Conservation (phyloP, 2,888 invertebrate species). For the Epinotia brunnichana region DNA sequence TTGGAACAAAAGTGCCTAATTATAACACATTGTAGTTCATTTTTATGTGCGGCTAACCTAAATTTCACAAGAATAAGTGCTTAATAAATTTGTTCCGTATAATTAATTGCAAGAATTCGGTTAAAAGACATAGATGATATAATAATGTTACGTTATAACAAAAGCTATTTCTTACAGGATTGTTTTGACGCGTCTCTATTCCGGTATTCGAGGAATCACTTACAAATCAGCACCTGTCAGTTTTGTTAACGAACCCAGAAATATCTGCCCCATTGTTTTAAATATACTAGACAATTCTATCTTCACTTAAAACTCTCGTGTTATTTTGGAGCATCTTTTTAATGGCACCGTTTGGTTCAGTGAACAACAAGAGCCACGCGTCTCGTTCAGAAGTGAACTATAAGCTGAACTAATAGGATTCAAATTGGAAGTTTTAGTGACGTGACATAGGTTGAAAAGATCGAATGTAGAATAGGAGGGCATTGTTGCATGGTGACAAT, state of each 20-base stretch:
- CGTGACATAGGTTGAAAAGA: slow-evolving; percentile 47
- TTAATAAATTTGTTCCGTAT: slow-evolving; percentile 55
- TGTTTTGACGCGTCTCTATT: slow-evolving; percentile 75
- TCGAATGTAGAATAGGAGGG: slow-evolving; percentile 50
- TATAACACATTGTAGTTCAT: slow-evolving; percentile 45
- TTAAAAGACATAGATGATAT: slow-evolving; percentile 58
- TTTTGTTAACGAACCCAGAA: slow-evolving; percentile 68
- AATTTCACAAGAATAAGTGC: slow-evolving; percentile 36
- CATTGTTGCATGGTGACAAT: slow-evolving; percentile 74
- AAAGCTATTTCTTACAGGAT: slow-evolving; percentile 64
- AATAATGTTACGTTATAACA: slow-evolving; percentile 54
- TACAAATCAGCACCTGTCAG: slow-evolving; percentile 79
- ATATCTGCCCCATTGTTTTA: slow-evolving; percentile 73
- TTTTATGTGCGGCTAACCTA: slow-evolving; percentile 37
- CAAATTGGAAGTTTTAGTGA: slow-evolving; percentile 45
- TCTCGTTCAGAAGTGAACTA: slow-evolving; percentile 44
- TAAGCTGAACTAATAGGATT: slow-evolving; percentile 49
- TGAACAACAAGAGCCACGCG: slow-evolving; percentile 55
- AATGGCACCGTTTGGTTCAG: slow-evolving; percentile 56
- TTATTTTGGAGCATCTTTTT: slow-evolving; percentile 67
- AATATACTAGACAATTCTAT: slow-evolving; percentile 73
- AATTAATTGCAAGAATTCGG: slow-evolving; percentile 64
- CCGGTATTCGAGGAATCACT: slow-evolving; percentile 70
- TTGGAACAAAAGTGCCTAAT: slow-evolving; percentile 39
- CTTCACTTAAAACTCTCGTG: slow-evolving; percentile 62